Evolutionary conservation across 2,888 invertebrate species (phyloP).

Genomic region (Eupeodes latifasciatus): DNA sequence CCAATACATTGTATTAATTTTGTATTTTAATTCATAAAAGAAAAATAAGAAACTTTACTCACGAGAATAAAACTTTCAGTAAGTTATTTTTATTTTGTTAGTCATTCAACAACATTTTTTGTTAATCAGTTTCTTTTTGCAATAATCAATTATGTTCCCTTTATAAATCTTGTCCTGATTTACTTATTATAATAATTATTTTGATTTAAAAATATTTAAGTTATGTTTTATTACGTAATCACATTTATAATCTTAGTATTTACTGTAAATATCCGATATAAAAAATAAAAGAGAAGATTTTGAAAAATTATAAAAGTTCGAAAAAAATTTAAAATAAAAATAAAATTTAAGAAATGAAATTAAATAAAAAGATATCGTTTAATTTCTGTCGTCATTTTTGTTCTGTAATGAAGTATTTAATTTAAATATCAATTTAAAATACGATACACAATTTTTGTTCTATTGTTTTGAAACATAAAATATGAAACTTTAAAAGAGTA

Average conservation of each 20-base stretch:
- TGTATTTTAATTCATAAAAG: constrained; percentile 51
- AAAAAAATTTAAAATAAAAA: constrained; percentile 13
- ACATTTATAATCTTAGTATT: constrained; percentile 67
- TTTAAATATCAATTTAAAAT: constrained; percentile 28
- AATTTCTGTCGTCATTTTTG: constrained; percentile 17
- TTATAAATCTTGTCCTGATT: constrained; percentile 43
- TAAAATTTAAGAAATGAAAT: constrained; percentile 46
- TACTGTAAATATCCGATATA: constrained; percentile 72
- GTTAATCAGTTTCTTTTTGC: constrained; percentile 54
- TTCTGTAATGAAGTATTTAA: constrained; percentile 34
- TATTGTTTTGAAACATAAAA: constrained; percentile 20
- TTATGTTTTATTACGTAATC: constrained; percentile 62
- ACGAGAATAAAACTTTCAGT: constrained; percentile 39
- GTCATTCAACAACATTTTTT: constrained; percentile 54
- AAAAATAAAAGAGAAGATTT: constrained; percentile 15
- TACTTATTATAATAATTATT: constrained; percentile 44
- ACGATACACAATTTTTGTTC: constrained; percentile 10
- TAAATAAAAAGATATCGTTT: constrained; percentile 7
- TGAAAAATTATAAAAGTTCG: constrained; percentile 13
- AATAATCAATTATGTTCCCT: constrained; percentile 52
- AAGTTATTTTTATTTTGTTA: constrained; percentile 58
- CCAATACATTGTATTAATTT: constrained; percentile 60
- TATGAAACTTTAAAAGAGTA: constrained; percentile 11
- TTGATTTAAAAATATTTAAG: constrained; percentile 54
- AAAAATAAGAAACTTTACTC: constrained; percentile 27